A percentile compares a stretch with the other conserved stretches of the same genome.
These are phyloP conservation scores for Danaus chrysippus DNA, from an alignment of 2,888 invertebrate genomes.

Conservation along the genomic window DNA sequence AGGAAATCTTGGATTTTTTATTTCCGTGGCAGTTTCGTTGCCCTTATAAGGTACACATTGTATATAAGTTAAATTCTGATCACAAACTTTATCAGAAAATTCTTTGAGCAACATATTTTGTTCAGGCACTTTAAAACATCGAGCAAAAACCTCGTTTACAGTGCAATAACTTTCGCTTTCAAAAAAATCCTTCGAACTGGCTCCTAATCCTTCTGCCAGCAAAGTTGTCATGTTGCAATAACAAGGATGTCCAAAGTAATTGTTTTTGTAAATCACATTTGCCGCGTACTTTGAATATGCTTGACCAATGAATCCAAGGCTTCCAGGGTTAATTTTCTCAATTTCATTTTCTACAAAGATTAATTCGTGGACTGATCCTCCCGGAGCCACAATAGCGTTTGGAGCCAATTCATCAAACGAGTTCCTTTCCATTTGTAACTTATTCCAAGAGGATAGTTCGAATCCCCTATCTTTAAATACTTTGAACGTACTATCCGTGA, in stretches of 20 bases:
- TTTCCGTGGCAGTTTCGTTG: slow-evolving; percentile 53
- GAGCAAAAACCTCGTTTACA: slow-evolving; percentile 77
- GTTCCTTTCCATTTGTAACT: slow-evolving; percentile 81
- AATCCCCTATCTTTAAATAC: slow-evolving; percentile 80
- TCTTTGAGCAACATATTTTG: slow-evolving; percentile 81
- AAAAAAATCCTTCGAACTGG: slow-evolving; percentile 60
- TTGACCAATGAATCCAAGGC: slow-evolving; percentile 80
- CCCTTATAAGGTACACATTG: slow-evolving; percentile 78
- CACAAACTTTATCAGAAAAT: slow-evolving; percentile 81
- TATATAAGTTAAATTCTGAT: slow-evolving; percentile 60
- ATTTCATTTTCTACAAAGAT: slow-evolving; percentile 70
- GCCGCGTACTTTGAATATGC: slow-evolving; percentile 63
- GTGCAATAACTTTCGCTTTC: slow-evolving; percentile 80
- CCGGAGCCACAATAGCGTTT: slow-evolving; percentile 74
- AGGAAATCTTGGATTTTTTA: slow-evolving; percentile 70
- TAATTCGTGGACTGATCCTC: slow-evolving; percentile 78
- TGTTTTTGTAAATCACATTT: slow-evolving; percentile 75
- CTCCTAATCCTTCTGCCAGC: slow-evolving; percentile 70
- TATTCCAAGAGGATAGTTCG: slow-evolving; percentile 82
- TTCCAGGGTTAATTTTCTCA: slow-evolving; percentile 63
- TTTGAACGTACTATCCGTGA: slow-evolving; percentile 81
- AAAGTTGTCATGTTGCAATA: slow-evolving; percentile 80
- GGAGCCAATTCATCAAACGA: slow-evolving; percentile 79
- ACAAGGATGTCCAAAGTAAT: slow-evolving; percentile 82
- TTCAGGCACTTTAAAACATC: slow-evolving; percentile 82